Evolutionary conservation across 2,113 vertebrate genomes (phyloP).

Genomic region (Acanthisitta chloris): DNA sequence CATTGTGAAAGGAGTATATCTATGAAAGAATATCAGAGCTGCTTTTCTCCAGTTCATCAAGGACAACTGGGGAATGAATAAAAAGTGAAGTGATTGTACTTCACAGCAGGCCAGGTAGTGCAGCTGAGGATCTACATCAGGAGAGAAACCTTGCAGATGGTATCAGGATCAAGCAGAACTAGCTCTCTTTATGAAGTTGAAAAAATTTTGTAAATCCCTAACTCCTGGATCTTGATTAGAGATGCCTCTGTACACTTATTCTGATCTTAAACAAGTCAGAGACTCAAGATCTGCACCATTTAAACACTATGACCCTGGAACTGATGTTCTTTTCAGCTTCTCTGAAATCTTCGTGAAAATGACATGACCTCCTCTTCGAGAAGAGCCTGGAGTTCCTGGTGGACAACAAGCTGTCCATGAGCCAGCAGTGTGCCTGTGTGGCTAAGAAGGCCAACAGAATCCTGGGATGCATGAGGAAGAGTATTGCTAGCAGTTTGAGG

Average conservation of each 20-base stretch:
- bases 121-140: neutral
- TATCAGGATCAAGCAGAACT: neutral
- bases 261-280: neutral
- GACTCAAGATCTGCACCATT: neutral
- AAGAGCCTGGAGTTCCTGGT: neutral
- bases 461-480: no score
- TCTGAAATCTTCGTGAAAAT: neutral
- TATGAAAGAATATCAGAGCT: neutral
- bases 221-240: neutral
- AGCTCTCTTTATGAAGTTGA: neutral
- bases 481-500: neutral
- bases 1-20: neutral
- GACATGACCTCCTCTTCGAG: neutral
- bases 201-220: neutral
- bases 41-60: neutral
- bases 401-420: neutral
- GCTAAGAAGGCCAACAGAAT: no score
- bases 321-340: neutral
- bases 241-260: neutral
- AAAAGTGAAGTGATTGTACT: neutral
- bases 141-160: neutral
- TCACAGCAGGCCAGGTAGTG: neutral
- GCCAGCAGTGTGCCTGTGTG: no score
- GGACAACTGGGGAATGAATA: neutral
- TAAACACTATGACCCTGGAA: neutral